Conservation (phyloP, 2,888 invertebrate genomes). For the Synanthedon tipuliformis region DNA sequence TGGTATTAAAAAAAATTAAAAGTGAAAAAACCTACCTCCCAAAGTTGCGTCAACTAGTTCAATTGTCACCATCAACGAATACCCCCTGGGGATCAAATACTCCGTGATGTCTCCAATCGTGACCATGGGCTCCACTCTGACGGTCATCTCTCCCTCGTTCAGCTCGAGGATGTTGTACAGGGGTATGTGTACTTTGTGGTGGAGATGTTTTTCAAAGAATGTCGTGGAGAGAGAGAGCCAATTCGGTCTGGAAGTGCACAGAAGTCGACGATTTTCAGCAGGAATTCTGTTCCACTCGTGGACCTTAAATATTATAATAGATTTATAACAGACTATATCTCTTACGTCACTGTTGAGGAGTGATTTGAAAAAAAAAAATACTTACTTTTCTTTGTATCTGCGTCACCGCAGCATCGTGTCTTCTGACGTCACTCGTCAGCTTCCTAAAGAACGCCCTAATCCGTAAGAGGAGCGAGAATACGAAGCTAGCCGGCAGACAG, state of each 20-base stretch:
- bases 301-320: constrained; percentile 30
- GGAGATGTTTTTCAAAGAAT: constrained; percentile 74
- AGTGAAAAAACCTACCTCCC: constrained; percentile 66
- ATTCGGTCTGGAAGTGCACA: constrained; percentile 77
- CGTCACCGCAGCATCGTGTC: constrained; percentile 55
- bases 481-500: constrained; percentile 75
- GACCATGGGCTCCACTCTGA: constrained; percentile 76
- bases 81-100: constrained; percentile 73
- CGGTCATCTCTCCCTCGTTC: constrained; percentile 67
- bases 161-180: constrained; percentile 73
- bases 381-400: constrained; percentile 54
- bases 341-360: background rate
- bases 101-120: constrained; percentile 75
- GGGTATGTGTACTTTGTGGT: constrained; percentile 71
- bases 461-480: constrained; percentile 63
- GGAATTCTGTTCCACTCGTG: constrained; percentile 66
- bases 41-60: constrained; percentile 78
- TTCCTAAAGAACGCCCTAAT: constrained; percentile 40
- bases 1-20: constrained; percentile 55
- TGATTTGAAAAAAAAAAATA: too few relatives aligned
- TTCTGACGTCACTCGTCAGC: constrained; percentile 36
- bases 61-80: constrained; percentile 75
- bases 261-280: constrained; percentile 49
- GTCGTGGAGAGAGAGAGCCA: constrained; percentile 77
- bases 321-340: too few relatives aligned